Evolutionary conservation across 2,113 vertebrate species (phyloP), one percentile per base, ranked within the genome.

Genomic region (Aviceda subcristata): DNA sequence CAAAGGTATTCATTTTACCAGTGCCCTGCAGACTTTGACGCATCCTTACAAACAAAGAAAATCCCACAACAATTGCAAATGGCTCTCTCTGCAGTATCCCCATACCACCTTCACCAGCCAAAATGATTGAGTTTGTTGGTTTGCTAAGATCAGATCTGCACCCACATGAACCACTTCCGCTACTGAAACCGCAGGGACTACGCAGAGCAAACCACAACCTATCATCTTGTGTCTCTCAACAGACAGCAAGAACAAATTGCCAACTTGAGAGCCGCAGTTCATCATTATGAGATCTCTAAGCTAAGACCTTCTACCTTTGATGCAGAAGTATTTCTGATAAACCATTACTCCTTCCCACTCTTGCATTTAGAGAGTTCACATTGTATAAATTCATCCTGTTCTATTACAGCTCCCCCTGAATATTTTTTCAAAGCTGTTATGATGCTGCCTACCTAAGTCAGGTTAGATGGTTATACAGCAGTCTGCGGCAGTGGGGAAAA

Each of bases 91-190:
- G 62, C 63, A 91, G 66, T 29, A 90, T 94, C 50, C 93, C 86
- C 94, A 23, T 5, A 90, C n/a, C 96, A 87, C 94, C 91, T 91
- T 78, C 80, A 81, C 51, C 79, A 86, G 83, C 46, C 94, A 60
- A 68, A 62, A 82, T 11, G 75, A 96, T 18, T 46, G 71, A 77
- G 96, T 95, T 5, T 59, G 69, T 8, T 86, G 97, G 59, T 86
- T 95, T 79, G 97, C 89, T 32, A 34, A 97, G 96, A 98, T 97
- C 94, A 94, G 87, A 97, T 96, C 96, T 91, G 97, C 7, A 50
- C 96, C 98, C 98, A 86, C 98, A 98, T 48, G 80, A 98, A 97
- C 98, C 98, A 83, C 98, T 98, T 98, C 98, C 97, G 59, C 94
- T 90, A 32, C 88, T 17, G 43, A 93, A 93, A 98, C 98, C 98